phyloP scores from a whole-genome alignment of 2,888 invertebrate genomes.

The Himalopsyche tibetana region DNA sequence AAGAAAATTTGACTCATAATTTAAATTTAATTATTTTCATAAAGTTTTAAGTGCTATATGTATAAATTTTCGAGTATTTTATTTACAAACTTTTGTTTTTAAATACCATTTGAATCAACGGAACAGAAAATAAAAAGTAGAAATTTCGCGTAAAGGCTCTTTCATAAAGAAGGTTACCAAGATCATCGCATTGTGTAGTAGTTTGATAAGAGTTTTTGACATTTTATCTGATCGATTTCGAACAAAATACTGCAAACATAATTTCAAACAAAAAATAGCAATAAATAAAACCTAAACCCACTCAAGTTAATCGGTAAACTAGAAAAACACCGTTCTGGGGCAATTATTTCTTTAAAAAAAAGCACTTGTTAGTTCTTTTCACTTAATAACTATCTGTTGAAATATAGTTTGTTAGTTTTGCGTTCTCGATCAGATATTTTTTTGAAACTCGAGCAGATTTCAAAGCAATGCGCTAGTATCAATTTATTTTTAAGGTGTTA shows the following conservation, averaged over 20 bases:
- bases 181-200: slow-evolving; percentile 12
- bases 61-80: too few species aligned
- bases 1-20: too few species aligned
- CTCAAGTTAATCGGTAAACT: neutral
- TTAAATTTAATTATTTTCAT: too few species aligned
- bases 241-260: neutral
- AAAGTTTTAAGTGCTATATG: too few species aligned
- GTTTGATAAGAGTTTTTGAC: neutral
- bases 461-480: slow-evolving; percentile 61
- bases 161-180: neutral
- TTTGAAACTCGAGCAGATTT: slow-evolving; percentile 52
- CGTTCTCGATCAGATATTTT: slow-evolving; percentile 48
- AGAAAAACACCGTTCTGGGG: neutral
- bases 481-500: slow-evolving; percentile 60
- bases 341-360: neutral
- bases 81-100: neutral
- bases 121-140: neutral
- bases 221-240: neutral
- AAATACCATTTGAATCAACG: neutral
- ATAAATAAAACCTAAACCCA: neutral
- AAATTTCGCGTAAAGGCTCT: neutral
- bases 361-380: neutral
- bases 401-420: slow-evolving; percentile 46
- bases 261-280: neutral
- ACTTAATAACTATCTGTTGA: slow-evolving; percentile 2